These are phyloP conservation scores for Marmota monax DNA, from an alignment of 2,113 vertebrate genomes.

Conservation along the genomic window DNA sequence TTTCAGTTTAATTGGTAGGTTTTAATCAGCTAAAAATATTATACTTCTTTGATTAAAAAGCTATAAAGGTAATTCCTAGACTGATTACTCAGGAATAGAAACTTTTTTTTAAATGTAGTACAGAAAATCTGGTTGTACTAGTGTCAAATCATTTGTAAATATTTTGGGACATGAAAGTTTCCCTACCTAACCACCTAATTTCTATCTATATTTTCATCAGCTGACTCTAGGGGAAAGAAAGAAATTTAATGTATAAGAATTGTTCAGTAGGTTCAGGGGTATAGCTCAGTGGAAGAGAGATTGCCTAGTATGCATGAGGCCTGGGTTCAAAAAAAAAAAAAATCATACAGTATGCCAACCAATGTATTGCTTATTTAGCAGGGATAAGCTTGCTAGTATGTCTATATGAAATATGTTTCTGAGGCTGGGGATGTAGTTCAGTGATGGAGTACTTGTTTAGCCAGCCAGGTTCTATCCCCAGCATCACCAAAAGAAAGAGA, in stretches of 20 bases:
- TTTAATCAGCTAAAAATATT: constrained; percentile 52
- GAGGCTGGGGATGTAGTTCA: neutral
- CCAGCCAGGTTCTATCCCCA: neutral
- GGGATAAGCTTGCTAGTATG: neutral
- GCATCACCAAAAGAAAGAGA: neutral
- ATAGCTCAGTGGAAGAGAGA: neutral
- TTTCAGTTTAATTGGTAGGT: neutral
- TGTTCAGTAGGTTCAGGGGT: neutral
- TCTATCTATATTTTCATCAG: constrained; percentile 11
- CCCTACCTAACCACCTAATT: neutral
- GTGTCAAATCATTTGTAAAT: neutral
- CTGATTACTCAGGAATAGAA: constrained; percentile 32
- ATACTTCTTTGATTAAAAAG: constrained; percentile 32
- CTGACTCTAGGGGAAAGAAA: neutral
- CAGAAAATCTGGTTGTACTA: constrained; percentile 37
- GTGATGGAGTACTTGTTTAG: neutral
- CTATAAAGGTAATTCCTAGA: neutral
- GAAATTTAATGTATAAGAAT: neutral
- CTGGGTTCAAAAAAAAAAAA: neutral
- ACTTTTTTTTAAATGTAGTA: neutral
- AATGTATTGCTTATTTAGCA: neutral
- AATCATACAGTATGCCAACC: neutral
- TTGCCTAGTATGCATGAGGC: neutral
- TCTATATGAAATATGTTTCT: constrained; percentile 31
- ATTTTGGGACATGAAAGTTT: constrained; percentile 17